Base-by-base conservation (phyloP, 2,797 vertebrate genomes). In the Falco columbarius region DNA sequence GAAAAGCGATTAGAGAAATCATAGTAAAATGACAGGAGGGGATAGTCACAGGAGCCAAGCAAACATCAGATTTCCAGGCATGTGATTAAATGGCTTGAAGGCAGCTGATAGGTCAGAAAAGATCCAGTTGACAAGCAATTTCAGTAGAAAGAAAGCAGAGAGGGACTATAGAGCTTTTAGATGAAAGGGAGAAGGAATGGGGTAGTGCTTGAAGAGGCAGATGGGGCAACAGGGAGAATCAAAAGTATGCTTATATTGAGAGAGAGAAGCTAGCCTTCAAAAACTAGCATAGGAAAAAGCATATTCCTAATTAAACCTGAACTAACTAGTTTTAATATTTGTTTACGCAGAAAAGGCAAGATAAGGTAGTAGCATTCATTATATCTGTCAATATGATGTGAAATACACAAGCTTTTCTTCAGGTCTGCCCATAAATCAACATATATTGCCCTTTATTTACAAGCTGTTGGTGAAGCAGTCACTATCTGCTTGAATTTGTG, bases 321-420 rank as follows among this genome's bases (percentile, higher is more conserved):
- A n/a, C 34, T 77, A 84, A 54, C 61, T 40, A 23, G 7, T 14
- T 74, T 74, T 71, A 89, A 75, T 23, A 38, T n/a, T 7, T 27
- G 5, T 66, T 93, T 90, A 34, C 82, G 82, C 23, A 27, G 63
- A 56, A 85, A 89, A 87, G n/a, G 11, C 62, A 58, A 42, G 1
- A 24, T 34, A 62, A 63, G 30, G 30, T 2, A 61, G 34, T 7
- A 55, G 54, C 54, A 58, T 54, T 52, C 49, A 13, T 93, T 73
- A 22, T 30, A 7, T 12, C 74, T 80, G 63, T 67, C 84, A 92
- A 73, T 87, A 22, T 27, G 52, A 82, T 76, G 52, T 80, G 87
- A 95, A 95, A 82, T 55, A 76, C 23, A 94, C 79, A 63, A 76
- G 84, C 32, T 93, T 95, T 89, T 79, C 73, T 85, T 79, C 77